Conservation (phyloP, 1,140 invertebrate genomes). For the Chrysomallon squamiferum region DNA sequence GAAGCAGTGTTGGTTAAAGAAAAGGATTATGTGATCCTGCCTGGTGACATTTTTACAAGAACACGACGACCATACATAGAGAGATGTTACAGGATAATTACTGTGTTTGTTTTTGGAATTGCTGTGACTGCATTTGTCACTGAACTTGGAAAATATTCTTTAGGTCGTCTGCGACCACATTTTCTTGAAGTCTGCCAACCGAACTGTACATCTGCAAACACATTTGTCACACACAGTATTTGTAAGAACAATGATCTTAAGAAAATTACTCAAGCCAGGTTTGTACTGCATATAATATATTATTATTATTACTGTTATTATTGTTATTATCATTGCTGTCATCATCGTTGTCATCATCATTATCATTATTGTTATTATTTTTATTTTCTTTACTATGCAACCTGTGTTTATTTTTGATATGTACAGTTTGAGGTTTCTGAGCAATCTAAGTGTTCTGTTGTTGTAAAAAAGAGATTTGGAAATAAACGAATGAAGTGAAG, state of each 20-base stretch:
- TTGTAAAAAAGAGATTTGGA: no score
- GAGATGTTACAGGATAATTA: constrained; percentile 26
- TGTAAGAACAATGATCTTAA: constrained; percentile 17
- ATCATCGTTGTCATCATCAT: no score
- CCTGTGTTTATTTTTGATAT: no score
- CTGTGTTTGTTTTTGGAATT: constrained; percentile 86
- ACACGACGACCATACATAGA: not conserved
- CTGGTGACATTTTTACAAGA: not conserved
- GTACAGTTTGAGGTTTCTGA: no score
- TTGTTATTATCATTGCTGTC: no score
- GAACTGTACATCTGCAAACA: constrained; percentile 21
- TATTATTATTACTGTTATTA: no score
- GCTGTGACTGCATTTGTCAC: constrained; percentile 76
- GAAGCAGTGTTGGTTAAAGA: constrained; percentile 25
- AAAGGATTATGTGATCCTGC: not conserved
- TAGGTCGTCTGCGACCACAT: constrained; percentile 90
- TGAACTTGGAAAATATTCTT: constrained; percentile 89
- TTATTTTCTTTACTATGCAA: no score
- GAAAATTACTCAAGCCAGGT: constrained; percentile 33
- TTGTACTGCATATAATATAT: constrained; percentile 6
- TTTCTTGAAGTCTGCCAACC: constrained; percentile 74
- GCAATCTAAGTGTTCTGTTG: no score
- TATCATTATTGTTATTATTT: no score
- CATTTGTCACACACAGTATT: constrained; percentile 24
- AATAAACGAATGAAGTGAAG: no score